Conservation (phyloP, 2,797 vertebrate species). For the Choloepus didactylus region DNA sequence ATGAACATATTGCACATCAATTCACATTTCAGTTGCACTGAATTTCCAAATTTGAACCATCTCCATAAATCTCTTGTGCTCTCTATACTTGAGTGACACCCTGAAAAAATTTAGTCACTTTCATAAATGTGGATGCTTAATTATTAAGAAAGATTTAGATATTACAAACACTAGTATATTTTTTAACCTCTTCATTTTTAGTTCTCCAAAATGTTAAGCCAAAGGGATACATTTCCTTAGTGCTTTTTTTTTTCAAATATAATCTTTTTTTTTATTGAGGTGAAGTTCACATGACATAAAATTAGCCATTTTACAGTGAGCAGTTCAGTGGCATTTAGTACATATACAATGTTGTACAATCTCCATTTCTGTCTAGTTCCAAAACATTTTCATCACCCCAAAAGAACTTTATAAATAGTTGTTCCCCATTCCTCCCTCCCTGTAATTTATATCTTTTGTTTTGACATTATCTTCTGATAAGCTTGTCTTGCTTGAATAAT, state of each 20-base stretch:
- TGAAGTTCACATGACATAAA: too few relatives aligned
- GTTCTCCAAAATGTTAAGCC: constrained; percentile 22
- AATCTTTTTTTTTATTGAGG: too few relatives aligned
- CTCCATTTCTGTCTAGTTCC: too few relatives aligned
- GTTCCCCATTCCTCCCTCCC: too few relatives aligned
- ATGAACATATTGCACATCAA: background rate
- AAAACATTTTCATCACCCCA: too few relatives aligned
- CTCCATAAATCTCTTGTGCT: background rate
- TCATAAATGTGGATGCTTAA: background rate
- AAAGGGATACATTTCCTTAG: background rate
- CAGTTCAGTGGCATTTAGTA: too few relatives aligned
- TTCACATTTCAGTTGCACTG: background rate
- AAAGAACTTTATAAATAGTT: too few relatives aligned
- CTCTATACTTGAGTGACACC: background rate
- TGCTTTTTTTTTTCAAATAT: too few relatives aligned
- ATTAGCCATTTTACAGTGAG: too few relatives aligned
- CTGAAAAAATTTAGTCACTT: background rate
- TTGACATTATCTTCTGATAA: background rate
- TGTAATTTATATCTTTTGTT: constrained; percentile 30
- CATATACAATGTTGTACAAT: too few relatives aligned
- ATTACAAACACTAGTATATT: background rate
- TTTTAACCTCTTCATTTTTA: constrained; percentile 45
- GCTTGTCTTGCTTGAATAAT: background rate
- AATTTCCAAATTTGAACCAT: background rate
- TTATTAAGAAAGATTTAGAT: background rate